A percentile compares a stretch with the other conserved stretches of the same genome.
These are phyloP conservation scores for Caenorhabditis latens DNA, from an alignment of 1,140 invertebrate genomes.

Conservation along the genomic window DNA sequence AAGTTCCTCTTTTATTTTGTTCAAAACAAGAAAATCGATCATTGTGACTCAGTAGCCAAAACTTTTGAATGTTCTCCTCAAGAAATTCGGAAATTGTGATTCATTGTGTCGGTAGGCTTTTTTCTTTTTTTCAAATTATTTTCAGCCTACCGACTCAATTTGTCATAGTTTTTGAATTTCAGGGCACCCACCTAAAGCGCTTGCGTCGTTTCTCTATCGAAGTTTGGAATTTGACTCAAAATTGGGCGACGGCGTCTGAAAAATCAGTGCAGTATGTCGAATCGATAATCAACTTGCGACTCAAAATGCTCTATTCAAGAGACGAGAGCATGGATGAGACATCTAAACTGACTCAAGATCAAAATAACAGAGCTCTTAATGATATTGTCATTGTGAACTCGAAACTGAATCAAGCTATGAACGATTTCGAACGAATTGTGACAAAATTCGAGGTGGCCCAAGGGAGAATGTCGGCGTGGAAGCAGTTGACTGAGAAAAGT, in stretches of 20 bases:
- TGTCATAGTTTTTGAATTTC: constrained; percentile 26
- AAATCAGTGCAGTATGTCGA: constrained; percentile 22
- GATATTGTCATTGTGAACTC: background rate
- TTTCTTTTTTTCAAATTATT: background rate
- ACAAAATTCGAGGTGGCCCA: constrained; percentile 37
- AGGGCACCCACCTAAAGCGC: constrained; percentile 45
- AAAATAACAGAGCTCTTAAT: background rate
- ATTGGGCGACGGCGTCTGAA: constrained; percentile 39
- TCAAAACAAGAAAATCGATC: background rate
- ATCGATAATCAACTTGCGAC: constrained; percentile 24
- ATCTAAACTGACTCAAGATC: constrained; percentile 20
- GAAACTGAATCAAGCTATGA: constrained; percentile 1
- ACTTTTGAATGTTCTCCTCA: background rate
- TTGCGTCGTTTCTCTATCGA: constrained; percentile 57
- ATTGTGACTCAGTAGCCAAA: background rate
- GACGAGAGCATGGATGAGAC: background rate
- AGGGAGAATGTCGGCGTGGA: constrained; percentile 37
- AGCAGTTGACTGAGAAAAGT: constrained; percentile 2
- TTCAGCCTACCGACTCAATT: constrained; percentile 31
- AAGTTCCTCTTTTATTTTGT: background rate
- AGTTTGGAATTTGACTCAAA: constrained; percentile 60
- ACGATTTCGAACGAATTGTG: constrained; percentile 15
- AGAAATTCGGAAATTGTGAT: constrained; percentile 21
- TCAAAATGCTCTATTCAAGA: constrained; percentile 37
- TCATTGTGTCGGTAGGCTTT: constrained; percentile 14